Conservation (phyloP, 2,113 vertebrate genomes). For the Marcusenius ussheri region DNA sequence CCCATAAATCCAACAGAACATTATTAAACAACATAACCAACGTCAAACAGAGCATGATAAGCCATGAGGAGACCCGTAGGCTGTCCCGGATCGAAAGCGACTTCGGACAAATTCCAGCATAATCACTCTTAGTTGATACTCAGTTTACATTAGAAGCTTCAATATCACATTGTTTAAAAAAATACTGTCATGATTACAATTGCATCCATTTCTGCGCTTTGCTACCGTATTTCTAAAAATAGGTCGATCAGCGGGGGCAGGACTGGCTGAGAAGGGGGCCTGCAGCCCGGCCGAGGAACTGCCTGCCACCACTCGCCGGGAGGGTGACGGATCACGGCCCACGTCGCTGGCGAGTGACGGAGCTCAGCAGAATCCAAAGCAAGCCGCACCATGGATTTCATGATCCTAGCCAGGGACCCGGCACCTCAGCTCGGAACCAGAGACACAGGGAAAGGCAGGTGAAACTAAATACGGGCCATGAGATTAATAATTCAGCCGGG, state of each 20-base stretch:
- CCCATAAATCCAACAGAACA: neutral
- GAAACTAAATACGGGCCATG: neutral
- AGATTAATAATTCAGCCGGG: constrained; percentile 22
- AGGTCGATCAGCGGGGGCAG: neutral
- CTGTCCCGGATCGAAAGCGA: neutral
- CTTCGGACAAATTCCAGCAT: neutral
- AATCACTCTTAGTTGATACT: neutral
- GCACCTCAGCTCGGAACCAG: neutral
- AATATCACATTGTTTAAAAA: neutral
- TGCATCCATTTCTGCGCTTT: neutral
- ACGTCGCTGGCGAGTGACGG: neutral
- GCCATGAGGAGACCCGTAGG: neutral
- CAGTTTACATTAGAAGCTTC: neutral
- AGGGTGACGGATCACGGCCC: neutral
- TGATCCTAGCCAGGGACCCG: neutral
- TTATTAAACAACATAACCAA: constrained; percentile 1
- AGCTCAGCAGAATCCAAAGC: neutral
- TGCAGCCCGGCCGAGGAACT: neutral
- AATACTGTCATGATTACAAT: neutral
- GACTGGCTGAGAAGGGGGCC: neutral
- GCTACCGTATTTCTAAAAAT: neutral
- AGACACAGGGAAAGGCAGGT: neutral
- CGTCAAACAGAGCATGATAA: neutral
- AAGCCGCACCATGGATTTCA: neutral
- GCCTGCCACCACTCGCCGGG: neutral